Percentiles rank a stretch among this genome's conserved stretches.
phyloP scores from a whole-genome alignment of 2,888 invertebrate genomes.

The Allolobophora icterica region DNA sequence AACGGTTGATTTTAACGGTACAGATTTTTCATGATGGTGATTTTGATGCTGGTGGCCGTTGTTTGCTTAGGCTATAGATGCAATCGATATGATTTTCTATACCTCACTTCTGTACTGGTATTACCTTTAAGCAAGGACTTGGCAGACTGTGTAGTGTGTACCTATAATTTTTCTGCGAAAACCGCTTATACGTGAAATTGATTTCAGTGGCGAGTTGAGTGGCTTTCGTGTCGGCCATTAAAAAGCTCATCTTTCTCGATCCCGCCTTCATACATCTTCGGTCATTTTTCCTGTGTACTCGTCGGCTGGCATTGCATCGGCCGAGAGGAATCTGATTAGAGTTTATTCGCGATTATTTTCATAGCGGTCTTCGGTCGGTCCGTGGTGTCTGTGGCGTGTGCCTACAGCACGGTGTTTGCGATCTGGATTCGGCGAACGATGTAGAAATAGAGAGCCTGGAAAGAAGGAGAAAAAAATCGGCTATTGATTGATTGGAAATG shows the following conservation, averaged over 20 bases:
- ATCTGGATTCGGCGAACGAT: background rate
- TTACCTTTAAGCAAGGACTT: background rate
- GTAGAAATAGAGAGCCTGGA: background rate
- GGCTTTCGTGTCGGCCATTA: background rate
- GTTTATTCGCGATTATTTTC: conserved; percentile 17
- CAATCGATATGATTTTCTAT: background rate
- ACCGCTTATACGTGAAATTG: background rate
- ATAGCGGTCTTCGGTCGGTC: background rate
- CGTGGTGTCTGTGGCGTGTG: background rate
- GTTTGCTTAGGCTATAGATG: too few relatives aligned
- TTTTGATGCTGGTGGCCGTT: too few relatives aligned
- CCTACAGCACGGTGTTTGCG: background rate
- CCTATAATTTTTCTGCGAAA: background rate
- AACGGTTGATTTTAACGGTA: too few relatives aligned
- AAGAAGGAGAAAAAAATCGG: background rate
- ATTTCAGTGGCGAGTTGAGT: background rate
- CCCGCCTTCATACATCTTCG: conserved; percentile 8
- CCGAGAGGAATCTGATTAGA: background rate
- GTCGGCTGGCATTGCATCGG: background rate
- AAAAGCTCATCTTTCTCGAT: conserved; percentile 17
- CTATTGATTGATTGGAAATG: conserved; percentile 5
- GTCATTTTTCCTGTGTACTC: background rate
- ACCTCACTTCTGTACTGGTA: background rate
- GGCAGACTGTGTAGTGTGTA: too few relatives aligned
- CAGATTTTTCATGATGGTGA: too few relatives aligned